Evolutionary conservation across 2,797 vertebrate genomes (phyloP), one percentile per base, ranked within the genome.

Genomic region (Acomys russatus): DNA sequence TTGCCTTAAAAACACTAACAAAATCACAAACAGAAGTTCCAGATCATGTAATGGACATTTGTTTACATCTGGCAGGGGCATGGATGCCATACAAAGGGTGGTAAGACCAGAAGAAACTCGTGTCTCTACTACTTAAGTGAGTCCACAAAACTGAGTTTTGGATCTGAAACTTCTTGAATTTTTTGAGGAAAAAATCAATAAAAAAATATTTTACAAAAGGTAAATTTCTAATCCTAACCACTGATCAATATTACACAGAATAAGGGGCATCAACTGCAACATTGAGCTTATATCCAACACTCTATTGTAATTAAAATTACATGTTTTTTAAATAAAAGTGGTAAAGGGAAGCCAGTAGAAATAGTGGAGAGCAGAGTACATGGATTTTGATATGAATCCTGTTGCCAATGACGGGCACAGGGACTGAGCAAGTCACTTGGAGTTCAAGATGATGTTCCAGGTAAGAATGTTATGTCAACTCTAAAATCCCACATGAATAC

Each of bases 391-490:
- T 18, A 61, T 59, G 30, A 35, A 59, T n/a, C 25, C 22, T 38
- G 10, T 28, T 80, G 51, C 22, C 59, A 71, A 6, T 22, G 11
- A 88, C 7, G 14, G 63, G 28, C 15, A 73, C 9, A 49, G 18
- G 20, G 59, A 54, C 15, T 77, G 74, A 61, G 25, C 2, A 12
- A 86, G 23, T 78, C 59, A 76, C 11, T 78, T 22, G 63, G 22
- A 28, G 11, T 59, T 92, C 88, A 86, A 64, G 35, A 77, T 20
- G 63, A 35, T 61, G 30, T 33, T 78, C 5, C 86, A n/a, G 9
- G 23, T 96, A 79, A 80, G 25, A 88, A 71, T 71, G 4, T 35
- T 88, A 68, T 63, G 20, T 49, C 73, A 83, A 88, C 77, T 71
- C 68, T 82, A 51, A 80, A 77, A 78, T 82, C 49, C 23, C 49